Conservation (phyloP, 2,113 vertebrate genomes). For the Balaenoptera acutorostrata region DNA sequence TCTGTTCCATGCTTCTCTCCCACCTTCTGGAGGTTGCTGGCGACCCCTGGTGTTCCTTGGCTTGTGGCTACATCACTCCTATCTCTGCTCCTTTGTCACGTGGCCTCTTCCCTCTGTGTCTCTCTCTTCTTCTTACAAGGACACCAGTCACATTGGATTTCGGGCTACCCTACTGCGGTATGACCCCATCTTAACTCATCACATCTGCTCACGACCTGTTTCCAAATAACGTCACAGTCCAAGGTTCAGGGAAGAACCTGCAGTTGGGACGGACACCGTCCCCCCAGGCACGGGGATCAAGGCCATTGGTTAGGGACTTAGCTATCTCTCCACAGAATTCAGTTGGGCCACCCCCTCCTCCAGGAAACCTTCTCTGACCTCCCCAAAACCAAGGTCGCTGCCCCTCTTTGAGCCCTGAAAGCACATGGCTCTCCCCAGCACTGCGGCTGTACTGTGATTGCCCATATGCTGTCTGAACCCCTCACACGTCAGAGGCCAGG, state of each 20-base stretch:
- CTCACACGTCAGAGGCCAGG: neutral
- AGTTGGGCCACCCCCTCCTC: neutral
- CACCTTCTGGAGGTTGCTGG: neutral
- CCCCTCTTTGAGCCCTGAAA: neutral
- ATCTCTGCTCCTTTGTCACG: neutral
- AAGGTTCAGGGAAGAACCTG: neutral
- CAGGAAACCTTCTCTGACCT: neutral
- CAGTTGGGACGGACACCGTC: neutral
- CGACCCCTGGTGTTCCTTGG: no score
- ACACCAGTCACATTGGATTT: neutral
- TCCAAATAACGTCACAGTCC: neutral
- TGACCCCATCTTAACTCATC: neutral
- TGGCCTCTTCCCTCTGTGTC: neutral
- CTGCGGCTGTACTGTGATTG: rapidly evolving
- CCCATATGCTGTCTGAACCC: neutral
- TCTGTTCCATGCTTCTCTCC: neutral
- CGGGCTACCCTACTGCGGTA: neutral
- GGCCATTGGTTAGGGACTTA: neutral
- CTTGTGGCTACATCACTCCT: neutral
- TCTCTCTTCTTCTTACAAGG: neutral
- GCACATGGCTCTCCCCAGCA: neutral
- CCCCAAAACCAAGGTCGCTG: neutral
- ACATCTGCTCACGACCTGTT: neutral
- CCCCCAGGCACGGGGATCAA: neutral
- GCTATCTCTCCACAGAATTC: neutral